These are phyloP conservation scores for Andrena fulva DNA, from an alignment of 2,888 invertebrate species.

Conservation along the genomic window DNA sequence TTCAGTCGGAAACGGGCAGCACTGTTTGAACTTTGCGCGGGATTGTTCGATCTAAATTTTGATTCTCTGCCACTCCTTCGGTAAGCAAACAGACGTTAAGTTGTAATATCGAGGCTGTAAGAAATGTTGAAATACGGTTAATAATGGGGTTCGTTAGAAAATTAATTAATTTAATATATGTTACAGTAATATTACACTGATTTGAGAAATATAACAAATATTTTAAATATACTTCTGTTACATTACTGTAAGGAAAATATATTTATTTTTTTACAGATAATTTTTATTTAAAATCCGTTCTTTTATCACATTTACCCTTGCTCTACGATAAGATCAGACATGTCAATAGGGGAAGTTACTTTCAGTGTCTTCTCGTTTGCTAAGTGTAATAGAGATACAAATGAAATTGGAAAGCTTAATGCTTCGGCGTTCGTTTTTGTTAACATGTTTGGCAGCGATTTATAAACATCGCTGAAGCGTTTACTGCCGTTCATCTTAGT, in stretches of 20 bases:
- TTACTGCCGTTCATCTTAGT: conserved; percentile 75
- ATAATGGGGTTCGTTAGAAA: background rate
- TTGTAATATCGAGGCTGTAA: too few species aligned
- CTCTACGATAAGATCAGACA: conserved; percentile 72
- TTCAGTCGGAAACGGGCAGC: background rate
- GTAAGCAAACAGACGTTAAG: too few species aligned
- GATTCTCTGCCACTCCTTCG: too few species aligned
- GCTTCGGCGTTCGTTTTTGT: conserved; percentile 89
- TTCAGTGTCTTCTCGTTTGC: conserved; percentile 92
- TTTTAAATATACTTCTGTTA: background rate
- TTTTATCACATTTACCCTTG: conserved; percentile 24
- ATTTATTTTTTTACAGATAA: background rate
- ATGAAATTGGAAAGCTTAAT: conserved; percentile 91
- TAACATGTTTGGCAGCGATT: conserved; percentile 87
- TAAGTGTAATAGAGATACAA: conserved; percentile 93
- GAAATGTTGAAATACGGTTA: background rate
- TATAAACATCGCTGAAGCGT: conserved; percentile 86
- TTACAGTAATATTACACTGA: conserved; percentile 11
- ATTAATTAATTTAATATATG: conserved; percentile 12
- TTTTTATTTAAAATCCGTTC: background rate
- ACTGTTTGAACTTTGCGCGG: background rate
- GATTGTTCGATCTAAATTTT: too few species aligned
- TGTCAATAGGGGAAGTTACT: conserved; percentile 60
- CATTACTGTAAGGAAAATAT: background rate
- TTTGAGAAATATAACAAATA: background rate